Conservation (phyloP, 64 coral and sea anemone genomes). For the Cladopsammia gracilis region DNA sequence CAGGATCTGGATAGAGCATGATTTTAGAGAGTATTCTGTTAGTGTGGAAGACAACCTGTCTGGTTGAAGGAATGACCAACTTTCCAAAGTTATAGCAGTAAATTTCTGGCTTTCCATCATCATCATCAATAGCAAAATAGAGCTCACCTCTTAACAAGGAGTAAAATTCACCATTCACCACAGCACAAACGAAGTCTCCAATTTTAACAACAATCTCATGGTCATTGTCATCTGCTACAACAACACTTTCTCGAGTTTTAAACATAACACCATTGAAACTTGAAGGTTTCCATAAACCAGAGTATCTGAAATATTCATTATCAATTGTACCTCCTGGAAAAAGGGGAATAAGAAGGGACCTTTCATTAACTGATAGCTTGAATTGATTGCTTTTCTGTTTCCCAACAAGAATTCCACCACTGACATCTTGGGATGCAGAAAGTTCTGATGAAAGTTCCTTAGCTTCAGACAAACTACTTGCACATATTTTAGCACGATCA, state of each 20-base stretch:
- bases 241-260: not conserved
- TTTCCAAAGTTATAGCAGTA: too few species aligned
- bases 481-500: not conserved
- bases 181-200: too few species aligned
- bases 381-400: not conserved
- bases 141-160: too few species aligned
- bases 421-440: not conserved
- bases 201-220: not conserved
- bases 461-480: not conserved
- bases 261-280: not conserved
- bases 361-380: conserved; percentile 4
- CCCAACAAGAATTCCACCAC: too few species aligned
- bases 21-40: too few species aligned
- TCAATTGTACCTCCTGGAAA: not conserved
- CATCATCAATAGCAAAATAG: too few species aligned
- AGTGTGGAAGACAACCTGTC: too few species aligned
- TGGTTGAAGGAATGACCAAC: too few species aligned
- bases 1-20: too few species aligned
- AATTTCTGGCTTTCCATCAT: too few species aligned
- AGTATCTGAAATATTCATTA: not conserved
- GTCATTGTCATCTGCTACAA: not conserved
- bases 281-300: not conserved
- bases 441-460: not conserved
- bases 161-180: too few species aligned
- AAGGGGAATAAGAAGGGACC: not conserved